A percentile compares a stretch with the other conserved stretches of the same genome.
phyloP scores from a whole-genome alignment of 64 coral and sea anemone genomes.

The Porites lutea region DNA sequence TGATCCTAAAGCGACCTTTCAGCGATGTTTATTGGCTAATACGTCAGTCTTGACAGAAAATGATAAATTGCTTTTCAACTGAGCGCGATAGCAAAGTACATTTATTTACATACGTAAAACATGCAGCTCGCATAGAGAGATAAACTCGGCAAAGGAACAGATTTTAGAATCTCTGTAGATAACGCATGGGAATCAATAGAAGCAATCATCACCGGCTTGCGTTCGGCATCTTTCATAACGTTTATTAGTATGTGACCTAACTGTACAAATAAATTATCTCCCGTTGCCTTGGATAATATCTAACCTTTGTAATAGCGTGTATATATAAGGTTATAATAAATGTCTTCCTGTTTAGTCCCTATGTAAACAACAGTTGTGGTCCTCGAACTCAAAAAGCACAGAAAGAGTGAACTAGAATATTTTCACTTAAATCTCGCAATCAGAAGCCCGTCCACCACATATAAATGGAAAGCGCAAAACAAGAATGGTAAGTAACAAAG shows the following conservation, averaged over 20 bases:
- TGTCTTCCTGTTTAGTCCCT: not conserved
- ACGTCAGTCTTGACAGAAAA: constrained; percentile 44
- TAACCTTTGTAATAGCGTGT: not conserved
- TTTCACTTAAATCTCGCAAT: not conserved
- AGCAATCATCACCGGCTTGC: not conserved
- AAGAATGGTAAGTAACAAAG: not conserved
- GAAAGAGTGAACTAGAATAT: not conserved
- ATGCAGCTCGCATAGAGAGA: constrained; percentile 17
- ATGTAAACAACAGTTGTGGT: not conserved
- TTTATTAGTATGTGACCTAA: not conserved
- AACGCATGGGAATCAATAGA: constrained; percentile 7
- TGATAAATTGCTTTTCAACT: constrained; percentile 36
- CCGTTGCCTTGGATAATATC: constrained; percentile 7
- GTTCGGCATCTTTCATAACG: not conserved
- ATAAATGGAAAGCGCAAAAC: not conserved
- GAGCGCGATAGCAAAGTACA: not conserved
- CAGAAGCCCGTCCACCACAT: not conserved
- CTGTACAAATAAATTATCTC: constrained; percentile 40
- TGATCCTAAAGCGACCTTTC: not conserved
- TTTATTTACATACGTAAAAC: not conserved
- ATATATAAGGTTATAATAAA: not conserved
- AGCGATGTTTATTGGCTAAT: not conserved
- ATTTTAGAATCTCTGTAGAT: not conserved
- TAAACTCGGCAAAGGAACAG: constrained; percentile 4
- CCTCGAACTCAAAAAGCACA: not conserved